Percentiles rank a stretch among this genome's conserved stretches.
phyloP scores from a whole-genome alignment of 1,140 invertebrate species.

The Sarcophaga peregrina region DNA sequence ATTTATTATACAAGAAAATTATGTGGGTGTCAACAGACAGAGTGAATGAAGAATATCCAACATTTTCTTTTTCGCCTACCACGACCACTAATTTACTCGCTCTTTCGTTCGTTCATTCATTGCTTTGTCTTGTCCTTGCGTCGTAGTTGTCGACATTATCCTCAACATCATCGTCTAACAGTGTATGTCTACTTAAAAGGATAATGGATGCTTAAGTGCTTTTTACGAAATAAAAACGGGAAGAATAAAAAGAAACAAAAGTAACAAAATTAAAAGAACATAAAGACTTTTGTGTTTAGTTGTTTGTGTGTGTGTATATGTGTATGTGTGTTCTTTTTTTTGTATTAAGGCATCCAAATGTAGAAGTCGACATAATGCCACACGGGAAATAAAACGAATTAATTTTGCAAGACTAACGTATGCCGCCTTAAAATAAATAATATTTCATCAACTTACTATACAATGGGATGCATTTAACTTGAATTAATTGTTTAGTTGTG shows the following conservation, averaged over 20 bases:
- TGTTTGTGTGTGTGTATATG: too few relatives aligned
- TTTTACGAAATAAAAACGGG: background rate
- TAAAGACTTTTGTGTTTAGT: background rate
- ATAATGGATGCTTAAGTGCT: slow-evolving; percentile 39
- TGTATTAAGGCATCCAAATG: slow-evolving; percentile 35
- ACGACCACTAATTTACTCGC: background rate
- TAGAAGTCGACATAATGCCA: slow-evolving; percentile 36
- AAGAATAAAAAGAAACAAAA: background rate
- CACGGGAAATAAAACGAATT: slow-evolving; percentile 36
- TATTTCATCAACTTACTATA: background rate
- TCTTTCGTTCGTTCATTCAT: too few relatives aligned
- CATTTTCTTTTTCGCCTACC: background rate
- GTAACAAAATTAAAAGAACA: background rate
- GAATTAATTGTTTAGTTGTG: slow-evolving; percentile 34
- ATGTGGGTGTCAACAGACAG: slow-evolving; percentile 30
- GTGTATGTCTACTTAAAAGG: slow-evolving; percentile 26
- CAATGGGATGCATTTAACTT: slow-evolving; percentile 26
- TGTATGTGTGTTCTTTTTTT: background rate
- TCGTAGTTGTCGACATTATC: background rate
- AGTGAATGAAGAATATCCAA: background rate
- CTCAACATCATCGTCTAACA: too few relatives aligned
- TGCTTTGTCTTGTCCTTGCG: background rate
- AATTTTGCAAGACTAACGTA: slow-evolving; percentile 30
- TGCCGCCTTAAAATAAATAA: slow-evolving; percentile 12
- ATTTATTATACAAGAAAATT: slow-evolving; percentile 33